Conservation (phyloP, 2,113 vertebrate species). For the Tauraco erythrolophus region DNA sequence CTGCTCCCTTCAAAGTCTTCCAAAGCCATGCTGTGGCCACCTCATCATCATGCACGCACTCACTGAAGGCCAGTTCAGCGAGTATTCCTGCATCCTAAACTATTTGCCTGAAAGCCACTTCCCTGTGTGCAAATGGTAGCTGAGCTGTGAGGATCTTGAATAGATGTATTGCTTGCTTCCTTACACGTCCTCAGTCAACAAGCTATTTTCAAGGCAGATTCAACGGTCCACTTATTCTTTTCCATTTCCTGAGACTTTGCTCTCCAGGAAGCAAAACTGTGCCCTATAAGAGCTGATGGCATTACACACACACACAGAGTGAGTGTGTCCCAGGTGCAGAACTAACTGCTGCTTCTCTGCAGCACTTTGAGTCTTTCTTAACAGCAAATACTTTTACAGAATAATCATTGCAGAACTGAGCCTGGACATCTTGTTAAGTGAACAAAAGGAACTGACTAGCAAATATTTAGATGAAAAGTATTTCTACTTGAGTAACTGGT, state of each 20-base stretch:
- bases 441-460: neutral
- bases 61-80: no score
- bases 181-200: neutral
- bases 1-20: neutral
- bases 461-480: neutral
- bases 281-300: neutral
- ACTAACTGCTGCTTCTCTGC: neutral
- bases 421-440: neutral
- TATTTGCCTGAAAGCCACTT: neutral
- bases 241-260: neutral
- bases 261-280: neutral
- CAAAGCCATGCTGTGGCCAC: neutral
- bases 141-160: neutral
- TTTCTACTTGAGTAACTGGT: neutral
- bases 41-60: no score
- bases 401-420: neutral
- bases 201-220: neutral
- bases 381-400: neutral
- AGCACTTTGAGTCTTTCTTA: neutral
- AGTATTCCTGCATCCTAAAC: neutral
- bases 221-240: neutral
- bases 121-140: accelerated
- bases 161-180: neutral
- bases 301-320: neutral
- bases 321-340: neutral